Evolutionary conservation across 2,113 vertebrate genomes (phyloP), one percentile per base, ranked within the genome.

Genomic region (Alligator sinensis): DNA sequence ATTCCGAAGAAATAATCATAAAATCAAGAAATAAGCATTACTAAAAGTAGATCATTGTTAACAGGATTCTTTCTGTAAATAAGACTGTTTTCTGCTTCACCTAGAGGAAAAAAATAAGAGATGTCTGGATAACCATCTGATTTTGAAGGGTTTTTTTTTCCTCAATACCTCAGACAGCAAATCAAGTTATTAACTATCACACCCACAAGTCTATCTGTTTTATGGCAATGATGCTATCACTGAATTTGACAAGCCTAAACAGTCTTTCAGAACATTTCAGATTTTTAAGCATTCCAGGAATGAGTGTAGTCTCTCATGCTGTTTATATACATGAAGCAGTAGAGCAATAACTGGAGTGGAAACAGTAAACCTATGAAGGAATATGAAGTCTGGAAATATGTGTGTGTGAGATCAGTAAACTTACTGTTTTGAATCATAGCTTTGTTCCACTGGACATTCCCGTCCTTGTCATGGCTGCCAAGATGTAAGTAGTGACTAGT

Each of bases 91-190:
- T 89, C 60, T 90, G 9, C 55, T 94, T 95, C 75, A 24, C 4
- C 3, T 81, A 79, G 47, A 80, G 27, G 78, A 89, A 74, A 62
- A 92, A 93, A 91, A 66, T 66, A 92, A 80, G 81, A 93, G 77
- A 68, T 22, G 24, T 11, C 92, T 79, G 79, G 95, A 94, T 28
- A 64, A 87, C 92, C 91, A 93, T 94, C 93, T 96, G 92, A 90
- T 62, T 95, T 68, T 91, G 82, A 95, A 90, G 91, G 87, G 93
- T 91, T 92, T 93, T 92, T 96, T 96, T 96, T 80, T 94, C 94
- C 82, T 70, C 94, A 91, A 92, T 95, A 94, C 91, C 93, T 84
- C 95, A 97, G 94, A 90, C 88, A 96, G 95, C 91, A 96, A 96
- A 94, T 96, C 90, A 92, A 93, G 2, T 57, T 94, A 95, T 94